Base-by-base conservation (phyloP, 2,113 vertebrate species). In the Eira barbara region DNA sequence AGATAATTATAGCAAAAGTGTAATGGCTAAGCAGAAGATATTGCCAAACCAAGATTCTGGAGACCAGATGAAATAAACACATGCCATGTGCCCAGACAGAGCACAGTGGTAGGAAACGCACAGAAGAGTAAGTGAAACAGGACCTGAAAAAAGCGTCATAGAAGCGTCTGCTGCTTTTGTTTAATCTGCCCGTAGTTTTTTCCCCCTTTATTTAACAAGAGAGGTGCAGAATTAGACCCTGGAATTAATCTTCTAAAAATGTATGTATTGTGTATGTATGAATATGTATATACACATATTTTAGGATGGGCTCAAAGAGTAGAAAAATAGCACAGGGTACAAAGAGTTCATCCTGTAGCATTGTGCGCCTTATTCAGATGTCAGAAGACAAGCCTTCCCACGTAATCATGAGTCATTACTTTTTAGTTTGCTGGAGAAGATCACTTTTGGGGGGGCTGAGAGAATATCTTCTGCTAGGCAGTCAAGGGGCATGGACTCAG, bases 1-100 rank as follows among this genome's bases (percentile, higher is more conserved):
- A 97, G 95, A 97, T 98, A 98, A 98, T 98, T 98, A 97, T 4
- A 98, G 96, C 87, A 97, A 88, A 98, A 95, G 88, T 98, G 89
- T 98, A 98, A 93, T 92, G 97, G 91, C 78, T 82, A 96, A 96
- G 94, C 52, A 93, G 59, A 95, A 98, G 95, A 97, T 83, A 55
- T 23, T 95, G 97, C 97, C 98, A 98, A 97, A 96, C 97, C 96
- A 88, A 97, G 97, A 89, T 55, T 97, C 97, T 98, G 95, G 97
- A 98, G 94, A 93, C 85, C 95, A 97, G 97, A 98, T 5, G n/a
- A 98, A 96, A 95, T 73, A 88, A 98, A 98, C 85, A 89, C 3
- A n/a, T 20, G 74, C 13, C 65, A 80, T 67, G 92, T 96, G 92
- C 80, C 4, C 79, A 15, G 59, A 65, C 93, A 97, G 36, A 57